Evolutionary conservation across 2,113 vertebrate genomes (phyloP).

Genomic region (Petaurus breviceps): DNA sequence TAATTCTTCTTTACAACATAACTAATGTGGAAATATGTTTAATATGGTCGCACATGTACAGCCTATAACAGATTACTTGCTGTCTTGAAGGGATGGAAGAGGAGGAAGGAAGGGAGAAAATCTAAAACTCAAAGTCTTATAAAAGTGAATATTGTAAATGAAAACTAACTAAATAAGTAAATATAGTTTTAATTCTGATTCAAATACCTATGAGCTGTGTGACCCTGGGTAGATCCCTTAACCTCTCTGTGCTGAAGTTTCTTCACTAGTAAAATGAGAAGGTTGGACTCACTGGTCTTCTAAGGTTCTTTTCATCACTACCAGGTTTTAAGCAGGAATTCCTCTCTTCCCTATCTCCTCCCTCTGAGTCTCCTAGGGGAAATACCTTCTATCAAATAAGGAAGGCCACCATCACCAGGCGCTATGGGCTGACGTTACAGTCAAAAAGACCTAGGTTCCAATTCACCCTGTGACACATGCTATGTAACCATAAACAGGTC

Average conservation of each 20-base stretch:
- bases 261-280: neutral
- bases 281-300: neutral
- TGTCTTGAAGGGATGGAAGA: too few species aligned
- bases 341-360: neutral
- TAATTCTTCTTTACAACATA: too few species aligned
- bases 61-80: too few species aligned
- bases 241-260: neutral
- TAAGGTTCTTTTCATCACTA: neutral
- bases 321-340: neutral
- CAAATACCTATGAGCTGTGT: neutral
- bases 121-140: too few species aligned
- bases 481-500: neutral
- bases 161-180: too few species aligned
- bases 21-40: too few species aligned
- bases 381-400: neutral
- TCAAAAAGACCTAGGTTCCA: neutral
- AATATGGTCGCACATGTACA: too few species aligned
- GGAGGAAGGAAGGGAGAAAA: too few species aligned
- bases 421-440: rapidly evolving
- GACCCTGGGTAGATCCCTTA: neutral
- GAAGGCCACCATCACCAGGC: neutral
- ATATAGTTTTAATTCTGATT: neutral
- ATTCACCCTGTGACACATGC: neutral
- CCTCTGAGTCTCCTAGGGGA: too few species aligned
- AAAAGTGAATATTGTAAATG: too few species aligned